A percentile compares a stretch with the other conserved stretches of the same genome.
These are phyloP conservation scores for Thereva nobilitata DNA, from an alignment of 2,888 invertebrate species.

Conservation along the genomic window DNA sequence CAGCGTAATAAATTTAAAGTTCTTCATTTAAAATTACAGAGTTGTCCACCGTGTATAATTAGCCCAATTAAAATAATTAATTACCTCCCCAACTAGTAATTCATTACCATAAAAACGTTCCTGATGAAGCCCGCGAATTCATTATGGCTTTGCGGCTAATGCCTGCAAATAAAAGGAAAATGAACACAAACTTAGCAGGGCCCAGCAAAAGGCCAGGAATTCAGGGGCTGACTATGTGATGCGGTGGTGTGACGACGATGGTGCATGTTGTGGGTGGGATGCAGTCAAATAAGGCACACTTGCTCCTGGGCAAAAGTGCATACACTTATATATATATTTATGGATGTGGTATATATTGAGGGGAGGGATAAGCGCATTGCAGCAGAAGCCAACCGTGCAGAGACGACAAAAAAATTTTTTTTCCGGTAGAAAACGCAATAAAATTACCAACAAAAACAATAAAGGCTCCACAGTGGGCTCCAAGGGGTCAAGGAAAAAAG, in stretches of 20 bases:
- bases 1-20: too few species aligned
- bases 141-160: slow-evolving; percentile 27
- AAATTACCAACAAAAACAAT: slow-evolving; percentile 36
- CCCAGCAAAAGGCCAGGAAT: not conserved
- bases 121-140: slow-evolving; percentile 30
- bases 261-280: slow-evolving; percentile 35
- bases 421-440: slow-evolving; percentile 37
- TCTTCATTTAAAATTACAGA: too few species aligned
- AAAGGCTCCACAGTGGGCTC: slow-evolving; percentile 34
- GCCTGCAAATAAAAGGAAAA: not conserved
- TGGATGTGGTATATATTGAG: slow-evolving; percentile 11
- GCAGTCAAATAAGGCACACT: slow-evolving; percentile 34
- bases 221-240: not conserved
- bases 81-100: slow-evolving; percentile 46
- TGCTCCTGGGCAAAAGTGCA: not conserved
- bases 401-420: slow-evolving; percentile 36
- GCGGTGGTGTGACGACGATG: slow-evolving; percentile 9
- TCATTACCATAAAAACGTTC: slow-evolving; percentile 30
- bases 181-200: not conserved
- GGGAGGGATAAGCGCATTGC: slow-evolving; percentile 56
- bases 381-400: slow-evolving; percentile 58
- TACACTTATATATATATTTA: not conserved
- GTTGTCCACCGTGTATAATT: slow-evolving; percentile 52
- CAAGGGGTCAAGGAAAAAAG: slow-evolving; percentile 39
- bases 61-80: slow-evolving; percentile 58